phyloP scores from a whole-genome alignment of 35 echinoderm and acorn worm species.

The Apostichopus parvimensis region DNA sequence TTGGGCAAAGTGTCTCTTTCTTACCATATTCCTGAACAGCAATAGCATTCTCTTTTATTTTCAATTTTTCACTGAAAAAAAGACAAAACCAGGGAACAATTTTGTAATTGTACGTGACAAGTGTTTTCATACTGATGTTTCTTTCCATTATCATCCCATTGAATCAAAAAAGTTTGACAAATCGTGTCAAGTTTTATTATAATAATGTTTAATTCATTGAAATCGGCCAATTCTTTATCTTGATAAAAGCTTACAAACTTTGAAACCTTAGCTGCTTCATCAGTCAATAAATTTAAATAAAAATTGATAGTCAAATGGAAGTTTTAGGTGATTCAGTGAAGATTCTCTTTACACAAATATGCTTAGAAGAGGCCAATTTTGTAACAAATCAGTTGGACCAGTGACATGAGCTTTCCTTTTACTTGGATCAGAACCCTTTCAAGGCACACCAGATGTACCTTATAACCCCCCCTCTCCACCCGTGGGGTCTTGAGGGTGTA shows the following conservation, averaged over 20 bases:
- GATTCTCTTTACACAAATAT: no score
- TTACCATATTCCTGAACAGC: conserved; percentile 28
- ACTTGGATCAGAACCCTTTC: no score
- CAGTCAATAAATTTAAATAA: neutral
- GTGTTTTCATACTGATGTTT: conserved; percentile 15
- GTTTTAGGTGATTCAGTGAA: no score
- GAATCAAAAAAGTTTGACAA: neutral
- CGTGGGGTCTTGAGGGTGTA: no score
- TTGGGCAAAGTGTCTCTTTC: neutral
- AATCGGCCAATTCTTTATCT: neutral
- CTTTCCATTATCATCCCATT: neutral
- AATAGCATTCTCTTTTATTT: conserved; percentile 41
- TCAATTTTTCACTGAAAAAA: conserved; percentile 7
- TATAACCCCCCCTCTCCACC: no score
- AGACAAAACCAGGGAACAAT: neutral
- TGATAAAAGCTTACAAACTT: neutral
- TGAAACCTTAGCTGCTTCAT: neutral
- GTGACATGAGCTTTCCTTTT: no score
- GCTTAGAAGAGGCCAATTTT: no score
- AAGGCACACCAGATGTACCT: no score
- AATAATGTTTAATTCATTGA: neutral
- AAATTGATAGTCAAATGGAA: neutral
- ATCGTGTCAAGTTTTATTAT: neutral
- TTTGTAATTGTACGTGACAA: neutral
- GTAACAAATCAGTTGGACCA: no score